Evolutionary conservation across 2,797 vertebrate species (phyloP).

Genomic region (Micropoecilia bifurca): DNA sequence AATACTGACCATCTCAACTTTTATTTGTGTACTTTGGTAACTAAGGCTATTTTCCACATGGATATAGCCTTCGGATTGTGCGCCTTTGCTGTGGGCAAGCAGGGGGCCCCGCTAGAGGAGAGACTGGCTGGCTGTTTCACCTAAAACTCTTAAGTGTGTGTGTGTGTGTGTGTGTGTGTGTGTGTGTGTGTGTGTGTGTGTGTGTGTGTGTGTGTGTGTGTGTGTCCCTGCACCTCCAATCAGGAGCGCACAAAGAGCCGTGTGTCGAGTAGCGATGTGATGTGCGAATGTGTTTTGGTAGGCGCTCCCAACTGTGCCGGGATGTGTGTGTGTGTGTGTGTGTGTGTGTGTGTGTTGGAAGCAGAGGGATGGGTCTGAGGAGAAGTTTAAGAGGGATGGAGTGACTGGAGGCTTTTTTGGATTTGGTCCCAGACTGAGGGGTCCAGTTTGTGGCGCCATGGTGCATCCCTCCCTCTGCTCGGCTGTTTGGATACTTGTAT

Average conservation of each 20-base stretch:
- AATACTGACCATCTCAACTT: conserved; percentile 72
- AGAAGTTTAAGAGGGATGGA: conserved; percentile 57
- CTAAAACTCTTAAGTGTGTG: conserved; percentile 45
- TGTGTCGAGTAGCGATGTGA: conserved; percentile 79
- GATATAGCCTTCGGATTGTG: conserved; percentile 66
- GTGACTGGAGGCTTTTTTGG: conserved; percentile 69
- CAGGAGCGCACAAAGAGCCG: conserved; percentile 78
- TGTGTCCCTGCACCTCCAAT: conserved; percentile 58
- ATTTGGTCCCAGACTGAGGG: conserved; percentile 65
- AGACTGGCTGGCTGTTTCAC: conserved; percentile 67
- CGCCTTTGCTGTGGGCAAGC: conserved; percentile 56
- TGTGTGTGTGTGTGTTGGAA: conserved; percentile 13
- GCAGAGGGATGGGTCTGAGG: conserved; percentile 58
- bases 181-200: conserved; percentile 25
- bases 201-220: conserved; percentile 6
- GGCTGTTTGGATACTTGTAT: conserved; percentile 47
- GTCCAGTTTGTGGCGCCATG: conserved; percentile 67
- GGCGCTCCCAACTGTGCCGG: conserved; percentile 67
- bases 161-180: conserved; percentile 26
- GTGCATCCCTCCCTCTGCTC: conserved; percentile 56
- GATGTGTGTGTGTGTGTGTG: neutral
- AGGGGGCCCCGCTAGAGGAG: conserved; percentile 59
- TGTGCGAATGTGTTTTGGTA: conserved; percentile 78
- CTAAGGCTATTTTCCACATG: conserved; percentile 67
- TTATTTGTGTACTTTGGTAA: conserved; percentile 80